Evolutionary conservation across 2,797 vertebrate genomes (phyloP).

Genomic region (Clarias fuscus): DNA sequence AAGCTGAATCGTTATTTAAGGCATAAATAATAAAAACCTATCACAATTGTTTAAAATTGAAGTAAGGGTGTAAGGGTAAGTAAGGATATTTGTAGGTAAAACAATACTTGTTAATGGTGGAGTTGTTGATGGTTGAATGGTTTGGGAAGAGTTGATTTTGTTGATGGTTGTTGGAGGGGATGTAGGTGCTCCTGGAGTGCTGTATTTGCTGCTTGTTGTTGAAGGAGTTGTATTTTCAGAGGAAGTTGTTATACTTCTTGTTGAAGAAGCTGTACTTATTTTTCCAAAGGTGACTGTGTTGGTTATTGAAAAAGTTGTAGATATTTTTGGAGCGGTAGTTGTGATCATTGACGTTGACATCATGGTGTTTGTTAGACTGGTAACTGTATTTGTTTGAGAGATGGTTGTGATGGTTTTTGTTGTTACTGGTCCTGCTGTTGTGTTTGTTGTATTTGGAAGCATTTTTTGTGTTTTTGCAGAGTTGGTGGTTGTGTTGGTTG

Average conservation of each 20-base stretch:
- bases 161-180: not conserved
- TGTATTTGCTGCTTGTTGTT: not conserved
- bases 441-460: not conserved
- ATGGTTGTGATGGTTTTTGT: not conserved
- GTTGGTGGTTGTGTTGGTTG: not conserved
- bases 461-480: not conserved
- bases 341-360: not conserved
- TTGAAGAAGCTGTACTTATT: not conserved
- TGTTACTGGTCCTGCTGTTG: not conserved
- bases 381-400: not conserved
- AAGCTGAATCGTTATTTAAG: not conserved
- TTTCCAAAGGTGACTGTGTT: not conserved
- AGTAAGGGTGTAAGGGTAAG: fast-evolving
- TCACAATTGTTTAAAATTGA: not conserved
- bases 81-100: not conserved
- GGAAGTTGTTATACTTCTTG: not conserved
- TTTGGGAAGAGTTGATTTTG: not conserved
- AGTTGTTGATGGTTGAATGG: not conserved
- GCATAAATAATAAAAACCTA: not conserved
- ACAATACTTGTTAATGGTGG: not conserved
- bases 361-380: not conserved
- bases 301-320: not conserved
- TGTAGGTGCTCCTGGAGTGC: not conserved
- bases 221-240: not conserved
- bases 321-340: not conserved